Conservation (phyloP, 2,888 invertebrate genomes). For the Beris morrisii region DNA sequence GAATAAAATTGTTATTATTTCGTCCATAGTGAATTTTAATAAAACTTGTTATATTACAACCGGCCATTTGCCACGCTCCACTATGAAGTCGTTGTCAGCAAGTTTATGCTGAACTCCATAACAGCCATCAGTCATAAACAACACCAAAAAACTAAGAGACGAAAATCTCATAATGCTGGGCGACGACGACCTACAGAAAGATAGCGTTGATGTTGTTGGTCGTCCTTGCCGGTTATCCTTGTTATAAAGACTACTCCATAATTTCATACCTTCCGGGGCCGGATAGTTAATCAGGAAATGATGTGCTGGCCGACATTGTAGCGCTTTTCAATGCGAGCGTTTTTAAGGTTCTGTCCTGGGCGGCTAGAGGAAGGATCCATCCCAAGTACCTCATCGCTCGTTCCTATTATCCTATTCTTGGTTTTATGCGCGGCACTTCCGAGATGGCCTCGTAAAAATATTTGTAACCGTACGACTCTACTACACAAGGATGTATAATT, state of each 20-base stretch:
- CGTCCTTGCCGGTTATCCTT: constrained; percentile 8
- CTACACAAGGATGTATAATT: not conserved
- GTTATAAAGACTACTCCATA: constrained; percentile 26
- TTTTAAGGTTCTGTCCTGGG: not conserved
- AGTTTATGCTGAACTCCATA: constrained; percentile 24
- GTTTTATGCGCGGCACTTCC: constrained; percentile 25
- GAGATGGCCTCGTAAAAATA: constrained; percentile 27
- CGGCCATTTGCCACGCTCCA: constrained; percentile 19
- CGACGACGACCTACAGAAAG: not conserved
- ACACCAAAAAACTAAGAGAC: constrained; percentile 23
- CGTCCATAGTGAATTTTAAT: constrained; percentile 13
- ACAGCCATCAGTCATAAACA: constrained; percentile 16
- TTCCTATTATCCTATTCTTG: constrained; percentile 17
- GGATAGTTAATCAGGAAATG: constrained; percentile 24
- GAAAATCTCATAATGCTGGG: not conserved
- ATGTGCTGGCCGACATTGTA: constrained; percentile 17
- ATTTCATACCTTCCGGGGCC: constrained; percentile 26
- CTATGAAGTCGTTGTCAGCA: constrained; percentile 25
- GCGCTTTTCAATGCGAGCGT: not conserved
- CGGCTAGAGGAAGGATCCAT: not conserved
- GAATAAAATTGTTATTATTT: constrained; percentile 25
- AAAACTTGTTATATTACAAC: constrained; percentile 21
- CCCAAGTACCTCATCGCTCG: not conserved
- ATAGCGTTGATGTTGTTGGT: constrained; percentile 9
- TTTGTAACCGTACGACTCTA: constrained; percentile 1